Percentiles rank a stretch among this genome's conserved stretches.
phyloP scores from a whole-genome alignment of 2,888 invertebrate genomes.

The Iselma pallidipennis region DNA sequence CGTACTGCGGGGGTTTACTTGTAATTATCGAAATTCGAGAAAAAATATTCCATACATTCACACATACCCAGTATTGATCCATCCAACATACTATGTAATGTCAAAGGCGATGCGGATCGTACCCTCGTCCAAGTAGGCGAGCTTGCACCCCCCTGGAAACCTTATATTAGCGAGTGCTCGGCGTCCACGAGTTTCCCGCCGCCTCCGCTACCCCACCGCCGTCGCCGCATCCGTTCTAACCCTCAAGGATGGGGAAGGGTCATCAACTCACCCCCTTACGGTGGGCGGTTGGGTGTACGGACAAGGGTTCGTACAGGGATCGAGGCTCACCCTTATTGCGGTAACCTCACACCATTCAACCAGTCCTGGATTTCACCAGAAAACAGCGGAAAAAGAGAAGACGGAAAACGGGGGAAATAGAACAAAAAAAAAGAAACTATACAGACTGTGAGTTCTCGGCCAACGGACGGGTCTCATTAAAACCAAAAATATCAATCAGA shows the following conservation, averaged over 20 bases:
- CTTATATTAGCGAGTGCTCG: constrained; percentile 39
- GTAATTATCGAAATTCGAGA: background rate
- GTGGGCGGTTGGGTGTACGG: constrained; percentile 32
- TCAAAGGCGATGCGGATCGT: constrained; percentile 30
- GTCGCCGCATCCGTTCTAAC: constrained; percentile 28
- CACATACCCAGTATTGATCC: constrained; percentile 19
- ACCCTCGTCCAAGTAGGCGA: constrained; percentile 38
- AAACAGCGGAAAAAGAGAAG: background rate
- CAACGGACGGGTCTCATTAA: background rate
- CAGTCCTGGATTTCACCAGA: background rate
- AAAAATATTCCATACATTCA: background rate
- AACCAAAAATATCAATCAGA: background rate
- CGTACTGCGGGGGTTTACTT: background rate
- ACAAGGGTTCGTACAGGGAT: constrained; percentile 32
- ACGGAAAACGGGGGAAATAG: background rate
- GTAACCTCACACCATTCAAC: constrained; percentile 10
- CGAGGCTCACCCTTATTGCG: constrained; percentile 33
- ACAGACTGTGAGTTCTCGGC: background rate
- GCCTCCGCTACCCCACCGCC: constrained; percentile 18
- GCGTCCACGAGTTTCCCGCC: constrained; percentile 30
- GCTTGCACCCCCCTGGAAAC: constrained; percentile 41
- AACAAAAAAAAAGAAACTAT: background rate
- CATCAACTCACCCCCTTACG: constrained; percentile 32
- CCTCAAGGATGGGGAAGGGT: constrained; percentile 36
- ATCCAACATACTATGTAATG: constrained; percentile 27